These are phyloP conservation scores for Caenorhabditis sulstoni DNA, from an alignment of 2,888 invertebrate species.

Conservation along the genomic window DNA sequence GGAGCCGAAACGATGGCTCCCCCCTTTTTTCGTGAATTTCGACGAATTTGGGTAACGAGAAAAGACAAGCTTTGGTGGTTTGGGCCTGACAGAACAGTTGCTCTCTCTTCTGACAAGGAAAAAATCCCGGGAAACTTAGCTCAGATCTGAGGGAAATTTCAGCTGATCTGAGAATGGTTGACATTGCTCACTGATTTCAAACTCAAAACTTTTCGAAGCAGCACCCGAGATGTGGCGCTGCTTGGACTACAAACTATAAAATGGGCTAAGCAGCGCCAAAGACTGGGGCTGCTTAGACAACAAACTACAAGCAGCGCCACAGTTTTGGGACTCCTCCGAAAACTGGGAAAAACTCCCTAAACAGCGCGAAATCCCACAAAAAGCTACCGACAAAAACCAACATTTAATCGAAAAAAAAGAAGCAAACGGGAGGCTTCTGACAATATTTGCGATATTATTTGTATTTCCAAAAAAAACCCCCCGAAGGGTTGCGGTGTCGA, in stretches of 20 bases:
- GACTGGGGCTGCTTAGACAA: neutral
- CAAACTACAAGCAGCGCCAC: constrained; percentile 2
- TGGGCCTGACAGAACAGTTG: neutral
- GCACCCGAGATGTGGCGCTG: neutral
- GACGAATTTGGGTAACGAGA: too few relatives aligned
- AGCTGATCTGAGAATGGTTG: too few relatives aligned
- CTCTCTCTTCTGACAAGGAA: too few relatives aligned
- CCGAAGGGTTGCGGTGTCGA: neutral
- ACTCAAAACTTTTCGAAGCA: too few relatives aligned
- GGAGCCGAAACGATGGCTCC: too few relatives aligned
- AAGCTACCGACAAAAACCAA: neutral
- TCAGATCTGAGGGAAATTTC: too few relatives aligned
- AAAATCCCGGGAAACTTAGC: too few relatives aligned
- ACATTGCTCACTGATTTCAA: too few relatives aligned
- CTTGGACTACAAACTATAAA: constrained; percentile 18
- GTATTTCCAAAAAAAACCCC: neutral
- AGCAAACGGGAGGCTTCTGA: constrained; percentile 11
- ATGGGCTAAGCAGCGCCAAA: neutral
- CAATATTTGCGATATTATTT: constrained; percentile 14
- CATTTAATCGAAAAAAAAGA: neutral
- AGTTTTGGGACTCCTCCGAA: too few relatives aligned
- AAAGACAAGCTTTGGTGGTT: neutral
- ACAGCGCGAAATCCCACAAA: too few relatives aligned
- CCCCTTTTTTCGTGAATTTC: too few relatives aligned
- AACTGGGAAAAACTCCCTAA: too few relatives aligned